Conservation (phyloP, 23 tunicate genomes). For the Trididemnum miniatum region DNA sequence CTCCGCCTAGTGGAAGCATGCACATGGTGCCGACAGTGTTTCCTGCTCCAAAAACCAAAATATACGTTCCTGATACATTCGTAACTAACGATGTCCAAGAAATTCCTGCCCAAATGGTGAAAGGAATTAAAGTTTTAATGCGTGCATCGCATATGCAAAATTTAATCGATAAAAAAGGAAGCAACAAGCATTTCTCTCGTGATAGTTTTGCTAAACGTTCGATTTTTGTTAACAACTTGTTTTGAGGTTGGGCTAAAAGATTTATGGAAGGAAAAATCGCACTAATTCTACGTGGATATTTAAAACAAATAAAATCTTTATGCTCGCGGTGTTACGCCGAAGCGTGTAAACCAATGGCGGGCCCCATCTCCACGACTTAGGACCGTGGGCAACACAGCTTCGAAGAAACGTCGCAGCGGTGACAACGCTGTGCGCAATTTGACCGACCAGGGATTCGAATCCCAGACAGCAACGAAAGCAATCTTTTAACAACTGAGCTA, state of each 20-base stretch:
- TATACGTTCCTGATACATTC: slow-evolving; percentile 81
- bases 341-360: background rate
- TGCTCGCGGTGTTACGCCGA: background rate
- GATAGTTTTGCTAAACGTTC: no score
- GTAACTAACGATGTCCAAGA: slow-evolving; percentile 76
- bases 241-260: no score
- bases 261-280: background rate
- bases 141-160: background rate
- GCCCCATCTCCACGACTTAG: background rate
- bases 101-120: slow-evolving; percentile 45
- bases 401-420: background rate
- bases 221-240: no score
- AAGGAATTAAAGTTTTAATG: background rate
- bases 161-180: no score
- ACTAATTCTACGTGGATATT: background rate
- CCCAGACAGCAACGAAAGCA: no score
- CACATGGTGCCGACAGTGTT: slow-evolving; percentile 82
- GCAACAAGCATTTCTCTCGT: no score
- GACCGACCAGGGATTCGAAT: background rate
- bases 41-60: slow-evolving; percentile 88
- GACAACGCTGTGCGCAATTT: background rate
- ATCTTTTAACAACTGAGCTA: no score
- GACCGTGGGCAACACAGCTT: background rate
- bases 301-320: background rate
- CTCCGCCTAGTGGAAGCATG: slow-evolving; percentile 72